Evolutionary conservation across 2,888 invertebrate species (phyloP).

Genomic region (Arge pagana): DNA sequence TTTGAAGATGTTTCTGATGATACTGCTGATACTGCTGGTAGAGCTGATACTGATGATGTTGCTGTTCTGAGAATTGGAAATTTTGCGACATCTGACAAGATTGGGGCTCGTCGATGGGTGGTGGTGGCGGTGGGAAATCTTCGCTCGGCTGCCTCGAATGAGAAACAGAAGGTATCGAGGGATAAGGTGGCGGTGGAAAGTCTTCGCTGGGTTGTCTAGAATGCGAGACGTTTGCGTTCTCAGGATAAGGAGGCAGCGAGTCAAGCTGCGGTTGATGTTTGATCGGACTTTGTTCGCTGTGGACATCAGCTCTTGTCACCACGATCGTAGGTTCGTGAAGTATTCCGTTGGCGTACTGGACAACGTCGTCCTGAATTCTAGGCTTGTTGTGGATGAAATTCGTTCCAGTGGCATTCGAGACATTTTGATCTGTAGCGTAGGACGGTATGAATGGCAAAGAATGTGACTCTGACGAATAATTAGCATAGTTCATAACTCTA

Average conservation of each 20-base stretch:
- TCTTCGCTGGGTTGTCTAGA: constrained; percentile 62
- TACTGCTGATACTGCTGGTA: constrained; percentile 27
- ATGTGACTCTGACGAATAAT: constrained; percentile 62
- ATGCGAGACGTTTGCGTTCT: constrained; percentile 57
- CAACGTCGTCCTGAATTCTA: constrained; percentile 56
- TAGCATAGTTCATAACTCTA: constrained; percentile 42
- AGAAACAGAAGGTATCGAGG: constrained; percentile 74
- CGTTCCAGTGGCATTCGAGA: constrained; percentile 23
- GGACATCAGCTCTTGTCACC: constrained; percentile 85
- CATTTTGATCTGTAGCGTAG: constrained; percentile 57
- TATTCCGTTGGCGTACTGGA: constrained; percentile 60
- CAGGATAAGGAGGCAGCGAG: constrained; percentile 61
- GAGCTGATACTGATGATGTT: constrained; percentile 27
- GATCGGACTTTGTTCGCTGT: constrained; percentile 77
- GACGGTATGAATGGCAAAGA: constrained; percentile 68
- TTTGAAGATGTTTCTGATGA: constrained; percentile 26
- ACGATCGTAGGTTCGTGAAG: constrained; percentile 60
- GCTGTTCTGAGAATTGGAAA: constrained; percentile 22
- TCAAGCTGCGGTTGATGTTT: constrained; percentile 60
- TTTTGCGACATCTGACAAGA: constrained; percentile 32
- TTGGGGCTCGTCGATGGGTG: constrained; percentile 72
- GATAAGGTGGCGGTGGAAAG: constrained; percentile 75
- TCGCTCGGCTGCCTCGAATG: constrained; percentile 87
- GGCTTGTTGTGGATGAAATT: too few species aligned
- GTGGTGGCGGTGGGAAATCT: constrained; percentile 89